Evolutionary conservation across 2,888 invertebrate species (phyloP).

Genomic region (Rhagium mordax): DNA sequence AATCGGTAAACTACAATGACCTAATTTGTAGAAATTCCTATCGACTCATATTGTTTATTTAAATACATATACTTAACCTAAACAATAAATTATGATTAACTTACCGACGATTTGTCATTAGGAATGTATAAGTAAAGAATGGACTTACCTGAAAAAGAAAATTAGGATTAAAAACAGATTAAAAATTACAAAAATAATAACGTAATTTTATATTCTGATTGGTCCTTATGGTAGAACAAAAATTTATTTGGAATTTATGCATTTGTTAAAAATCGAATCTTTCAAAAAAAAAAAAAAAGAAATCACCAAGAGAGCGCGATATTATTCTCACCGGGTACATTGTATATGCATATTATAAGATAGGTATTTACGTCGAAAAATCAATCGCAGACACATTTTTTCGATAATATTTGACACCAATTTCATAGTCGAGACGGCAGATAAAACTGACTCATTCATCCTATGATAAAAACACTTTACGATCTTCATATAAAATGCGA

Average conservation of each 20-base stretch:
- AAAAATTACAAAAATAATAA: too few relatives aligned
- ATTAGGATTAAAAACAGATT: neutral
- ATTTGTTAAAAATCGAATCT: neutral
- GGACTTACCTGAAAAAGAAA: conserved; percentile 23
- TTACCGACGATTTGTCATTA: conserved; percentile 8
- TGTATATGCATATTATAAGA: too few relatives aligned
- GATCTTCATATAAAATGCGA: too few relatives aligned
- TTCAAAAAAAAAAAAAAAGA: too few relatives aligned
- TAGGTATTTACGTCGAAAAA: too few relatives aligned
- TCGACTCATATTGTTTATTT: neutral
- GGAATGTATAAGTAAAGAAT: neutral
- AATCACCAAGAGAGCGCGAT: too few relatives aligned
- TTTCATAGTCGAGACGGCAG: neutral
- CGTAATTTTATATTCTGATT: too few relatives aligned
- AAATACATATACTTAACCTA: too few relatives aligned
- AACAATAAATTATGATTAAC: neutral
- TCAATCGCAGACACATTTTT: neutral
- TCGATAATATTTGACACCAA: neutral
- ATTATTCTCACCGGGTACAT: too few relatives aligned
- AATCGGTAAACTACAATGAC: neutral
- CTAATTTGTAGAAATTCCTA: neutral
- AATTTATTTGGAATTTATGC: neutral
- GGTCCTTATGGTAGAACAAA: too few relatives aligned
- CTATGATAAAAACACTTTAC: neutral
- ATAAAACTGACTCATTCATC: neutral